phyloP scores from a whole-genome alignment of 2,113 vertebrate genomes.

The Elanoides forficatus region DNA sequence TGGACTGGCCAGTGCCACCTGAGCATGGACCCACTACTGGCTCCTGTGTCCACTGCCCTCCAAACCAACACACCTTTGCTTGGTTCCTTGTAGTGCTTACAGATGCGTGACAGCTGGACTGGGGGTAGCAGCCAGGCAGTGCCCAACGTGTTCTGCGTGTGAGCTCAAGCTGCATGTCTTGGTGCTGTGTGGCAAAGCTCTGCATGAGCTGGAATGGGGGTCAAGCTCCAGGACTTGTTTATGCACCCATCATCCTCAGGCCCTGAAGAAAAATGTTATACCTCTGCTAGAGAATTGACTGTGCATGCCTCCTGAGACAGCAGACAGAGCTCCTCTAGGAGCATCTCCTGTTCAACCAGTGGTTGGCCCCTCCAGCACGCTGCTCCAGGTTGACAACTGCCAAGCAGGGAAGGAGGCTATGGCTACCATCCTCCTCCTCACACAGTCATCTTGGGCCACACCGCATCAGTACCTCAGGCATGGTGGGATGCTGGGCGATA shows the following conservation, averaged over 20 bases:
- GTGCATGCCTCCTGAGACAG: not conserved
- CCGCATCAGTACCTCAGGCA: too few relatives aligned
- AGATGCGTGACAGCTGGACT: not conserved
- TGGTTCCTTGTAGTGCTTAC: not conserved
- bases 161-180: fast-evolving
- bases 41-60: not conserved
- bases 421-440: not conserved
- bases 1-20: too few relatives aligned
- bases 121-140: not conserved
- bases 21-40: not conserved
- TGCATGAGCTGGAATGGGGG: not conserved
- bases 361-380: not conserved
- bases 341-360: not conserved
- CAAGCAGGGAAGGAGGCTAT: not conserved
- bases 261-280: not conserved
- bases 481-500: too few relatives aligned
- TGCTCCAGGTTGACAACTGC: not conserved
- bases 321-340: not conserved
- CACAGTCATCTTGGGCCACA: not conserved
- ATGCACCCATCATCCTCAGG: not conserved
- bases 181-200: not conserved
- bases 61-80: not conserved
- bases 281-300: not conserved
- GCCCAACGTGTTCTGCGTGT: not conserved
- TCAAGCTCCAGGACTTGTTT: not conserved